Conservation (phyloP, 2,113 vertebrate species). For the Brachyistius frenatus region DNA sequence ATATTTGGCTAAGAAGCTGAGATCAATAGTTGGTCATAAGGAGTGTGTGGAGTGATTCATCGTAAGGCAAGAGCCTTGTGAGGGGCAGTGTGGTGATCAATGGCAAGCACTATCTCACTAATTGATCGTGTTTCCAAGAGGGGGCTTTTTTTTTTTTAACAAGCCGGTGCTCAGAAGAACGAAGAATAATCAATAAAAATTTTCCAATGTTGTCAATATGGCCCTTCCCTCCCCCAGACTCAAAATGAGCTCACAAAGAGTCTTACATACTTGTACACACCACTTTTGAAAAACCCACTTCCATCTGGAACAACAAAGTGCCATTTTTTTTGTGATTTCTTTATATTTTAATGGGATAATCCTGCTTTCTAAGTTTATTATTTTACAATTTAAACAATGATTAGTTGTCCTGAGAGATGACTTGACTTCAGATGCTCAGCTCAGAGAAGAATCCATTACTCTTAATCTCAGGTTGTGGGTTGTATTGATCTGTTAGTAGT, state of each 20-base stretch:
- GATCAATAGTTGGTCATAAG: slow-evolving; percentile 84
- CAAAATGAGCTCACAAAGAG: slow-evolving; percentile 56
- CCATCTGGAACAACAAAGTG: not conserved
- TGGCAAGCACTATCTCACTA: slow-evolving; percentile 85
- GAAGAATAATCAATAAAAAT: slow-evolving; percentile 85
- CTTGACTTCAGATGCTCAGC: slow-evolving; percentile 60
- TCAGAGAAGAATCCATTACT: slow-evolving; percentile 76
- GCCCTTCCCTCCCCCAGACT: slow-evolving; percentile 43
- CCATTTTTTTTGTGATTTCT: not conserved
- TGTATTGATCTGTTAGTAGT: slow-evolving; percentile 78
- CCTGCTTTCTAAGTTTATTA: slow-evolving; percentile 17
- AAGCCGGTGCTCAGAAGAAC: slow-evolving; percentile 79
- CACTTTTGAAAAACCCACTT: not conserved
- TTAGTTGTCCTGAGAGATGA: slow-evolving; percentile 37
- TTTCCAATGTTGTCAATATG: slow-evolving; percentile 83
- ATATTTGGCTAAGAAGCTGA: slow-evolving; percentile 74
- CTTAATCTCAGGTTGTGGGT: slow-evolving; percentile 72
- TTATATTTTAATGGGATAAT: slow-evolving; percentile 3
- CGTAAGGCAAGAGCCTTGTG: slow-evolving; percentile 62
- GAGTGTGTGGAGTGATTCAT: slow-evolving; percentile 77
- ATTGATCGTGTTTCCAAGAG: slow-evolving; percentile 85
- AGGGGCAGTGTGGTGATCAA: slow-evolving; percentile 77
- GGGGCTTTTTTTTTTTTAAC: slow-evolving; percentile 80
- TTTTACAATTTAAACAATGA: slow-evolving; percentile 47
- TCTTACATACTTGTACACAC: not conserved